Conservation (phyloP, 2,113 vertebrate genomes). For the Puma concolor region DNA sequence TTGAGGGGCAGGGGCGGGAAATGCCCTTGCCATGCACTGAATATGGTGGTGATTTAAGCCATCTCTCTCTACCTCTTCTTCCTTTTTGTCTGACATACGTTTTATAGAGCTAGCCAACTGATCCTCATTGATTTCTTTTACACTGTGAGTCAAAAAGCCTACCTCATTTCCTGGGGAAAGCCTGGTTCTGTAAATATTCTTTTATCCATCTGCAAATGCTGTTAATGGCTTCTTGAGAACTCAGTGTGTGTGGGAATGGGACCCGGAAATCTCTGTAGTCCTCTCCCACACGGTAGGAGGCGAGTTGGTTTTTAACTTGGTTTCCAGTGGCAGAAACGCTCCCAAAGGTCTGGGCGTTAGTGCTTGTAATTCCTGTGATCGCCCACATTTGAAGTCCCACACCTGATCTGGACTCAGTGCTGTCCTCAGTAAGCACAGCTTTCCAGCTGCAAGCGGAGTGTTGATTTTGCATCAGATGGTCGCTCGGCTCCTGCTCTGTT, state of each 20-base stretch:
- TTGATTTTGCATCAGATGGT: background rate
- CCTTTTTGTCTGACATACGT: background rate
- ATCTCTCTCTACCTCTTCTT: background rate
- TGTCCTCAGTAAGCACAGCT: background rate
- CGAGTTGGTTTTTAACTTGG: background rate
- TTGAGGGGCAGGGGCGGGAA: background rate
- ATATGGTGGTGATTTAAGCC: background rate
- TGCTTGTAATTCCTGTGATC: background rate
- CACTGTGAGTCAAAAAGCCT: conserved; percentile 45
- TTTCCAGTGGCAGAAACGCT: background rate
- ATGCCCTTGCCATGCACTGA: background rate
- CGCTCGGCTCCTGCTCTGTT: background rate
- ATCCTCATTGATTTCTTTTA: conserved; percentile 60
- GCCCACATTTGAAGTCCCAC: background rate
- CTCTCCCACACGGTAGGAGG: background rate
- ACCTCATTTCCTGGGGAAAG: conserved; percentile 60
- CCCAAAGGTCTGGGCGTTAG: background rate
- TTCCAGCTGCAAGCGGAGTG: background rate
- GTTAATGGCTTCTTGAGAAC: conserved; percentile 8
- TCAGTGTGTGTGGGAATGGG: background rate
- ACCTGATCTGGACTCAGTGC: too few relatives aligned
- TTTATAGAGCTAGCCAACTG: conserved; percentile 15
- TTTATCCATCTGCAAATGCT: conserved; percentile 54
- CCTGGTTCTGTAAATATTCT: conserved; percentile 41
- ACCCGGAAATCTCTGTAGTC: background rate